phyloP scores from a whole-genome alignment of 2,797 vertebrate genomes.

The Galagoides demidoff region DNA sequence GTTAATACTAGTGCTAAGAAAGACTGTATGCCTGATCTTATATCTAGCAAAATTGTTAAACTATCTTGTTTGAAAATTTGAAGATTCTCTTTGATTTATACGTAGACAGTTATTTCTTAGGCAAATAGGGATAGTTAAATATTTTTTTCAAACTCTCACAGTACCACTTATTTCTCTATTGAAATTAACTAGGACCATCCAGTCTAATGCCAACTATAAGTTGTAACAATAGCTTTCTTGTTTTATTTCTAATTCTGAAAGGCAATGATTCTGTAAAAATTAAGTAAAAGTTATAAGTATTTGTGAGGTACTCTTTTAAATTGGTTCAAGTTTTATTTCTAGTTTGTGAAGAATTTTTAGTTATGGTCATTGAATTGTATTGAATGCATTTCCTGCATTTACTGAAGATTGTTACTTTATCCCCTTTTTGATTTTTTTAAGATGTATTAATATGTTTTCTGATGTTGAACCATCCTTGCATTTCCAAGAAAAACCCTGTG shows the following conservation, averaged over 20 bases:
- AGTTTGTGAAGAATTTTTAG: neutral
- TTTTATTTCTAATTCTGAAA: slow-evolving; percentile 34
- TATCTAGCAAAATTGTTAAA: neutral
- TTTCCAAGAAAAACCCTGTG: neutral
- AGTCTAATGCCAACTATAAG: neutral
- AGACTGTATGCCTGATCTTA: neutral
- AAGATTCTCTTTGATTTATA: neutral
- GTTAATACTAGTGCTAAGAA: neutral
- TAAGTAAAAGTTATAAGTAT: neutral
- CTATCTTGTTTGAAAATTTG: neutral
- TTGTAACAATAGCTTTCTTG: neutral
- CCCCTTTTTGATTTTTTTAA: neutral
- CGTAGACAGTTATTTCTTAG: neutral
- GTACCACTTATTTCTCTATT: neutral
- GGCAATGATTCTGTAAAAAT: neutral
- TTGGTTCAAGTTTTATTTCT: neutral
- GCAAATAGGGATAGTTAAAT: neutral
- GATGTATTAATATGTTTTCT: neutral
- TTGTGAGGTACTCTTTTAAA: neutral
- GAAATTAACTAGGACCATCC: neutral
- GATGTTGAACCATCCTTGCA: slow-evolving; percentile 1
- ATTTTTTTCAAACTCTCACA: neutral
- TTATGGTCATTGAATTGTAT: neutral
- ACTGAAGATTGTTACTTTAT: neutral
- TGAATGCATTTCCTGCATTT: neutral